Base-by-base conservation (phyloP, 2,797 vertebrate species). In the Pseudotriccus pelzelni region DNA sequence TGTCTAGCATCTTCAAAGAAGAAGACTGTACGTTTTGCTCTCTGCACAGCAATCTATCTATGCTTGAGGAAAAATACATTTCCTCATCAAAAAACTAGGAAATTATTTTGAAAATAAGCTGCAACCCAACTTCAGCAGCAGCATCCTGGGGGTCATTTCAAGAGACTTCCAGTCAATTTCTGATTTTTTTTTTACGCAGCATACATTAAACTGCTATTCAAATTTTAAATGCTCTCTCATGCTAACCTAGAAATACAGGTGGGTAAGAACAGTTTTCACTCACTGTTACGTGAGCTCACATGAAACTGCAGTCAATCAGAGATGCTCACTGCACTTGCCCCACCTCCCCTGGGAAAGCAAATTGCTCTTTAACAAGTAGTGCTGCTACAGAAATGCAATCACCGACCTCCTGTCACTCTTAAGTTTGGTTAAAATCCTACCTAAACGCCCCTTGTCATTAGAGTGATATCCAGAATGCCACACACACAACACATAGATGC, bases 1-100 rank as follows among this genome's bases (percentile, higher is more conserved):
- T 11, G 78, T 84, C 53, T 34, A 52, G 25, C 27, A 83, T 24
- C 28, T 60, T 49, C 20, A 91, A 89, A 89, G 50, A 78, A 89
- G 50, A 78, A 39, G 6, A 32, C n/a, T 8, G 24, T 41, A 49
- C 39, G 12, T 44, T 55, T 89, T n/a, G 39, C 24, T 34, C 30
- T 74, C 46, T 59, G 43, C 21, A 75, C 12, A 69, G 19, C 2
- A 9, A 47, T 18, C 28, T 49, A 47, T 18, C 28, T 49, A 22
- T 21, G 15, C 32, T 52, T 20, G 15, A 41, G 16, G 32, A 67
- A 87, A 91, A 94, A 73, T 22, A 4, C 13, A 62, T 70, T 83
- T 64, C 53, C 18, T 36, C 34, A 83, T 75, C 43, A 74, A 74
- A 28, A 67, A 69, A 58, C 43, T 44, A 82, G 15, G 43, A 73